Base-by-base conservation (phyloP, 2,888 invertebrate genomes). In the Acronicta psi region DNA sequence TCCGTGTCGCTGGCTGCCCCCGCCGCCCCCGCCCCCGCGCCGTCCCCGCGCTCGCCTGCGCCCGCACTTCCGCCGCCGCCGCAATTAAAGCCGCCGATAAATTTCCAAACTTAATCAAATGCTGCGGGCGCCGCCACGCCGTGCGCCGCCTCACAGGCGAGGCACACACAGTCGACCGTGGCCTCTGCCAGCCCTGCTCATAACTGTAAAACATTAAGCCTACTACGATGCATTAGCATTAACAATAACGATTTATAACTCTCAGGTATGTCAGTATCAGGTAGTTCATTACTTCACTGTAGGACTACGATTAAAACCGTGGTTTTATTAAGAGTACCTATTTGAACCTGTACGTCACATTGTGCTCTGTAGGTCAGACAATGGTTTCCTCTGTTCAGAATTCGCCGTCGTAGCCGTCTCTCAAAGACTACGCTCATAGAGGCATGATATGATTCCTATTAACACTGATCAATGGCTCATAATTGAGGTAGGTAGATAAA, bases 1-100 rank as follows among this genome's bases (percentile, higher is more conserved):
- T 93, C 90, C 92, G 91, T 93, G 93, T 93, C 83, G 84, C 85
- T 77, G 82, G 63, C 70, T n/a, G n/a, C n/a, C n/a, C n/a, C n/a
- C n/a, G n/a, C 62, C 46, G 63, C 63, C 63, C 49, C 72, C 57
- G 34, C 67, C 2, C 60, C 34, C 55, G 46, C 47, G 56, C 42
- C 63, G 59, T 16, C 65, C 23, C 53, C 46, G 13, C 18, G 16
- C 58, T 45, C 42, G 18, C 42, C 46, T 55, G 38, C 54, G 64
- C 56, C 56, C 56, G 58, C 60, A 62, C 73, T 64, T 66, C 62
- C 56, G 65, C 52, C 74, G 68, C 68, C 61, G 66, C 69, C 72
- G 75, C 72, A 75, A 75, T 77, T 78, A 77, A 81, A 76, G 73
- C 76, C 73, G 72, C 69, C 80, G 81, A 82, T 82, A 82, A 80